phyloP scores from a whole-genome alignment of 2,113 vertebrate species.

The Plecotus auritus region DNA sequence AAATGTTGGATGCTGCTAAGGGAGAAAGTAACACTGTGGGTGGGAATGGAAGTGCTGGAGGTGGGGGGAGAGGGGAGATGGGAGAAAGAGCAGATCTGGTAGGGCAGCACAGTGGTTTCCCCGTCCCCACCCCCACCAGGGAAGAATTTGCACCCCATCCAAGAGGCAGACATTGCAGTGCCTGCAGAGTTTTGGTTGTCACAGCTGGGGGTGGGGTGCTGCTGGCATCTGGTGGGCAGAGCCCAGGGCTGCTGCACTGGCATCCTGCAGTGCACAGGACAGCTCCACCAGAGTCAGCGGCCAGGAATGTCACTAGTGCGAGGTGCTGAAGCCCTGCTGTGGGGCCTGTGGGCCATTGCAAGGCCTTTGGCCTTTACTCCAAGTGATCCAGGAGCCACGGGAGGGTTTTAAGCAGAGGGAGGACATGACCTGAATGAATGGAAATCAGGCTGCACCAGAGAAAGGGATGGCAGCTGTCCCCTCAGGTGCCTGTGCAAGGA shows the following conservation, averaged over 20 bases:
- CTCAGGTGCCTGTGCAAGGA: neutral
- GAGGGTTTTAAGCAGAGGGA: neutral
- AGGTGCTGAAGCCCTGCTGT: neutral
- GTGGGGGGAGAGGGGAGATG: neutral
- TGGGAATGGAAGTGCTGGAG: rapidly evolving
- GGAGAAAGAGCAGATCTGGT: neutral
- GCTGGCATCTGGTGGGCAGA: neutral
- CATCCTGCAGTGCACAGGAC: rapidly evolving
- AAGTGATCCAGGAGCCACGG: neutral
- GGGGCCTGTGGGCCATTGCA: rapidly evolving
- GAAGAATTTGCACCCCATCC: neutral
- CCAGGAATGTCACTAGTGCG: too few relatives aligned
- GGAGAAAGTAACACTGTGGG: neutral
- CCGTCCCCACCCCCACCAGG: rapidly evolving
- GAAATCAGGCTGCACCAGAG: neutral
- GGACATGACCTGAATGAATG: neutral
- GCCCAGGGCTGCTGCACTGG: neutral
- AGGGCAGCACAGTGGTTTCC: neutral
- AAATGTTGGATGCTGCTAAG: neutral
- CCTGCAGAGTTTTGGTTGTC: neutral
- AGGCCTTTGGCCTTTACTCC: neutral
- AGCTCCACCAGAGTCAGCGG: rapidly evolving
- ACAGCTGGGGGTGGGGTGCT: neutral
- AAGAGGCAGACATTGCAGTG: neutral
- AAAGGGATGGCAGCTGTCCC: neutral